A percentile compares a stretch with the other conserved stretches of the same genome.
These are phyloP conservation scores for Agapostemon virescens DNA, from an alignment of 2,888 invertebrate species.

Conservation along the genomic window DNA sequence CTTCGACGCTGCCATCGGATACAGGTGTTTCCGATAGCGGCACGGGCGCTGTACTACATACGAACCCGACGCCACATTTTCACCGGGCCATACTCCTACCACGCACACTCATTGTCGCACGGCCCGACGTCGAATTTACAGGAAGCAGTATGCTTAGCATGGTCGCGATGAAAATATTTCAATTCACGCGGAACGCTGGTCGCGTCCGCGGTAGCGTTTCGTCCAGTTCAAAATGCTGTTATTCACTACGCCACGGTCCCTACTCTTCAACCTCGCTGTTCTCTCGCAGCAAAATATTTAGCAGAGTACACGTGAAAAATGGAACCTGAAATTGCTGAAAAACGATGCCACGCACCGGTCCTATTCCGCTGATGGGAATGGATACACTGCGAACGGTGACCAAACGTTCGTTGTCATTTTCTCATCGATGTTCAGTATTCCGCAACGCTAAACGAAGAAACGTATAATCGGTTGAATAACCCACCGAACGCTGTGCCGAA, in stretches of 20 bases:
- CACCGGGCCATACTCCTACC: not conserved
- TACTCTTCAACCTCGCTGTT: not conserved
- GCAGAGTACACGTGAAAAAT: not conserved
- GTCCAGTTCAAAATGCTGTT: not conserved
- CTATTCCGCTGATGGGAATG: not conserved
- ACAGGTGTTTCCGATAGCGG: conserved; percentile 54
- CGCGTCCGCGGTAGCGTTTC: conserved; percentile 2
- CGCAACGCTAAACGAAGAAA: not conserved
- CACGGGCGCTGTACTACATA: not conserved
- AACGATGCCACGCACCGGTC: not conserved
- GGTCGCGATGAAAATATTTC: conserved; percentile 36
- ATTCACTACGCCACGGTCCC: not conserved
- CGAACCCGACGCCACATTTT: conserved; percentile 35
- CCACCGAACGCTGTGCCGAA: no score
- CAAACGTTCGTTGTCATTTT: not conserved
- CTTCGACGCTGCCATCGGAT: conserved; percentile 46
- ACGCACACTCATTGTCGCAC: not conserved
- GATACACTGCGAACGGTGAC: not conserved
- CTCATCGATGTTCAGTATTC: not conserved
- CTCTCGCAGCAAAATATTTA: not conserved
- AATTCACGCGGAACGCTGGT: not conserved
- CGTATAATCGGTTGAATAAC: no score
- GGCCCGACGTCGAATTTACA: conserved; percentile 28
- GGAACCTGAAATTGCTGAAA: not conserved
- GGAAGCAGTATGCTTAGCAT: conserved; percentile 33